Percentiles rank a stretch among this genome's conserved stretches.
Evolutionary conservation across 2,888 invertebrate genomes (phyloP).

Genomic region (Tribolium freemani): DNA sequence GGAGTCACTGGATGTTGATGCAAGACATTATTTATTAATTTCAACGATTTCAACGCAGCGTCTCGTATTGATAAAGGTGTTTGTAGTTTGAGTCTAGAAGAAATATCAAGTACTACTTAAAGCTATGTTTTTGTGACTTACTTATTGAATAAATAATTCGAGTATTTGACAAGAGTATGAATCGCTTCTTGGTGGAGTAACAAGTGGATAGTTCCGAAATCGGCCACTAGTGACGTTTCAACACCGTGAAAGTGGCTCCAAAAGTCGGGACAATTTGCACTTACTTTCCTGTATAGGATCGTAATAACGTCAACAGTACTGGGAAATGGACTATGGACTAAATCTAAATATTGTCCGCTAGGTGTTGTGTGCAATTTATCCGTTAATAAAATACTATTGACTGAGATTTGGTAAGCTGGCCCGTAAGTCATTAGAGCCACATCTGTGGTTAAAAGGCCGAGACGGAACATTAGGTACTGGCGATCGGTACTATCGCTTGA

Average conservation of each 20-base stretch:
- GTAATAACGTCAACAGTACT: slow-evolving; percentile 77
- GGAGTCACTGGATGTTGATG: slow-evolving; percentile 72
- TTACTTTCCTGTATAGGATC: slow-evolving; percentile 83
- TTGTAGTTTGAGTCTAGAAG: slow-evolving; percentile 53
- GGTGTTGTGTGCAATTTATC: slow-evolving; percentile 83
- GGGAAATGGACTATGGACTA: slow-evolving; percentile 75
- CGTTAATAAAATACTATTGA: slow-evolving; percentile 76
- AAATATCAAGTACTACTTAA: slow-evolving; percentile 14
- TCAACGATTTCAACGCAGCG: slow-evolving; percentile 54
- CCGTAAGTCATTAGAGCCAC: slow-evolving; percentile 85
- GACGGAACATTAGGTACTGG: slow-evolving; percentile 81
- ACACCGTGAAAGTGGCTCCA: slow-evolving; percentile 84
- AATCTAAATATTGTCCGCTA: slow-evolving; percentile 83
- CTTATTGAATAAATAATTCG: slow-evolving; percentile 76
- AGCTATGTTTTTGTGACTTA: slow-evolving; percentile 55
- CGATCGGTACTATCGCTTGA: slow-evolving; percentile 77
- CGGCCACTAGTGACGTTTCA: slow-evolving; percentile 82
- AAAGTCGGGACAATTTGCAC: slow-evolving; percentile 87
- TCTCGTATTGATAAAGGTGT: slow-evolving; percentile 54
- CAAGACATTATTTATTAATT: slow-evolving; percentile 46
- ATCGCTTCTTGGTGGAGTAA: slow-evolving; percentile 82
- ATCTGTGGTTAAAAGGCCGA: slow-evolving; percentile 80
- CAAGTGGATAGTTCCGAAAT: slow-evolving; percentile 75
- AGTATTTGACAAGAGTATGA: slow-evolving; percentile 78
- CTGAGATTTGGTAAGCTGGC: slow-evolving; percentile 80